A percentile compares a stretch with the other conserved stretches of the same genome.
phyloP scores from a whole-genome alignment of 2,113 vertebrate species.

The Stigmatopora argus region DNA sequence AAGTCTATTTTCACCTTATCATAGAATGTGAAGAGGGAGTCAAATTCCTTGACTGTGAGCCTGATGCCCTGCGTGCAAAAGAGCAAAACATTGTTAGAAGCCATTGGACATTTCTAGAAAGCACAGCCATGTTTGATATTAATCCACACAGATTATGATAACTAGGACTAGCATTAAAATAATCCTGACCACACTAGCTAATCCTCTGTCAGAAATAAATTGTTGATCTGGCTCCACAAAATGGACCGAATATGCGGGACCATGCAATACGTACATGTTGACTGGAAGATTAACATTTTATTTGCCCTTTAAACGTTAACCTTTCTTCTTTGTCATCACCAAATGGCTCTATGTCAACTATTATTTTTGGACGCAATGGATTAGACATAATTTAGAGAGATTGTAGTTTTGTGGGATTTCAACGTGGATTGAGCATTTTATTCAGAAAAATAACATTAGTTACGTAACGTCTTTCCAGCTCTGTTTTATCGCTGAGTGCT shows the following conservation, averaged over 20 bases:
- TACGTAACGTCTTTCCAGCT: neutral
- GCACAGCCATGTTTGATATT: constrained; percentile 51
- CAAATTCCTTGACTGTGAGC: constrained; percentile 85
- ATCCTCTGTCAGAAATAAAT: constrained; percentile 53
- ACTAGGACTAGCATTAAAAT: constrained; percentile 59
- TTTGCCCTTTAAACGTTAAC: neutral
- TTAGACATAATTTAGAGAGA: neutral
- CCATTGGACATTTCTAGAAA: constrained; percentile 44
- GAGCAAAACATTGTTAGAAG: constrained; percentile 30
- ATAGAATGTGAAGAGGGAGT: constrained; percentile 86
- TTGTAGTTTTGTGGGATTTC: neutral
- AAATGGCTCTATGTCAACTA: neutral
- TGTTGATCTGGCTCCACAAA: constrained; percentile 41
- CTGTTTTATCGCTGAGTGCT: neutral
- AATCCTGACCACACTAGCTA: constrained; percentile 64
- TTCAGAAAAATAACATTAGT: no score
- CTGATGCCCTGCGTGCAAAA: constrained; percentile 78
- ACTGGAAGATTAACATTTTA: neutral
- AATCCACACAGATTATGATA: constrained; percentile 71
- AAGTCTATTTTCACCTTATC: constrained; percentile 79
- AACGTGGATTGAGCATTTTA: neutral
- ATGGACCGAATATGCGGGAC: constrained; percentile 21
- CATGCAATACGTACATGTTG: constrained; percentile 16
- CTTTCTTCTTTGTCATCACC: neutral
- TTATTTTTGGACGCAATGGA: neutral